Percentiles rank a stretch among this genome's conserved stretches.
Evolutionary conservation across 1,140 invertebrate species (phyloP).

Genomic region (Limonius californicus): DNA sequence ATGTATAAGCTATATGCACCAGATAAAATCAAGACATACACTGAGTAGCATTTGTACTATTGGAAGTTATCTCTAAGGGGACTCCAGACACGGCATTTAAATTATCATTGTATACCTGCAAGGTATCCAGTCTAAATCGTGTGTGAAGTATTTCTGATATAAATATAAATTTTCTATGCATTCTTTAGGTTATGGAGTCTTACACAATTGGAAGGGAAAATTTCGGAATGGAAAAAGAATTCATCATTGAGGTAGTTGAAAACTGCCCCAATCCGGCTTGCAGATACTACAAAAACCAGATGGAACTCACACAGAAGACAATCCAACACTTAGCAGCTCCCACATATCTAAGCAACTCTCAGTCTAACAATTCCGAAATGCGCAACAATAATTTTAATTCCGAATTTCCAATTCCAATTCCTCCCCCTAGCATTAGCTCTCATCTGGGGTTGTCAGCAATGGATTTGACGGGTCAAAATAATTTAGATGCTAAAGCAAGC

Average conservation of each 20-base stretch:
- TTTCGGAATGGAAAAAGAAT: constrained; percentile 87
- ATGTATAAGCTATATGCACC: too few species aligned
- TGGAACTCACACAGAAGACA: constrained; percentile 64
- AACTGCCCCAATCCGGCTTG: constrained; percentile 82
- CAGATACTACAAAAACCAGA: constrained; percentile 79
- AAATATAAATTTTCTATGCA: too few species aligned
- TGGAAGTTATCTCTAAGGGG: too few species aligned
- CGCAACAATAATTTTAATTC: constrained; percentile 32
- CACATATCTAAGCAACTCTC: constrained; percentile 39
- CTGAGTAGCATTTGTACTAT: too few species aligned
- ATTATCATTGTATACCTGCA: too few species aligned
- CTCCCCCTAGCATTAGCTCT: constrained; percentile 25
- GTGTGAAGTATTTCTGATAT: too few species aligned
- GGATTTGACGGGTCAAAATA: constrained; percentile 41
- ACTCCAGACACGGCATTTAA: too few species aligned
- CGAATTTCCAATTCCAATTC: constrained; percentile 31
- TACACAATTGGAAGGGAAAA: constrained; percentile 81
- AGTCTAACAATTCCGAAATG: constrained; percentile 38
- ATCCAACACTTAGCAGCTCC: constrained; percentile 50
- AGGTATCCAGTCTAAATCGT: too few species aligned
- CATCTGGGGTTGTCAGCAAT: constrained; percentile 39
- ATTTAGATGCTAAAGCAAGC: constrained; percentile 37
- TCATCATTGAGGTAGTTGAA: constrained; percentile 81
- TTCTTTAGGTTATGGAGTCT: constrained; percentile 69
- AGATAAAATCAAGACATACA: too few species aligned